These are phyloP conservation scores for Heterohyrax brucei DNA, from an alignment of 2,797 vertebrate species.

Conservation along the genomic window DNA sequence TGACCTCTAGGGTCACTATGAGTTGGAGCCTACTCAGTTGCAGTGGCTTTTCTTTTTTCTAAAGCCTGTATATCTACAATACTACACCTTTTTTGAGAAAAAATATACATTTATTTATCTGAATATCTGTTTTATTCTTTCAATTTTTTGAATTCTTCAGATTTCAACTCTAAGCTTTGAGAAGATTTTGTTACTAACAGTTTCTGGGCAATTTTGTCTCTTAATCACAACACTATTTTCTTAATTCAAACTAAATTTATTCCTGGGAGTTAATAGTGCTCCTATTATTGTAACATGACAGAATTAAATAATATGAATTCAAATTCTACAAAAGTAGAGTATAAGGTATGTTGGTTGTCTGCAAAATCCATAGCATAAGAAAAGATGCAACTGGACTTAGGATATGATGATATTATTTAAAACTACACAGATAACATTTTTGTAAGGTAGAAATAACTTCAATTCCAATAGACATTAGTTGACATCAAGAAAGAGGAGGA, in stretches of 20 bases:
- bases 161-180: neutral
- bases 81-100: neutral
- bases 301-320: neutral
- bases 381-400: neutral
- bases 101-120: neutral
- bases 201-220: neutral
- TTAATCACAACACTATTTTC: neutral
- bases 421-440: neutral
- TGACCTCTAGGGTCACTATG: too few species aligned
- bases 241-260: neutral
- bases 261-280: neutral
- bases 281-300: neutral
- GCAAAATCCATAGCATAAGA: neutral
- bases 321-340: neutral
- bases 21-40: too few species aligned
- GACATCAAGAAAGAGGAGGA: neutral
- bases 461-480: neutral
- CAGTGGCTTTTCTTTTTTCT: neutral
- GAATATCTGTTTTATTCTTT: neutral
- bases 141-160: neutral
- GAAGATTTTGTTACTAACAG: neutral
- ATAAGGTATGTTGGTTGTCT: neutral
- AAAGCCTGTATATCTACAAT: neutral
- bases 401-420: neutral
- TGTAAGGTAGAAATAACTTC: neutral